phyloP scores from a whole-genome alignment of 1,140 invertebrate genomes.

The Drosophila murphyi region DNA sequence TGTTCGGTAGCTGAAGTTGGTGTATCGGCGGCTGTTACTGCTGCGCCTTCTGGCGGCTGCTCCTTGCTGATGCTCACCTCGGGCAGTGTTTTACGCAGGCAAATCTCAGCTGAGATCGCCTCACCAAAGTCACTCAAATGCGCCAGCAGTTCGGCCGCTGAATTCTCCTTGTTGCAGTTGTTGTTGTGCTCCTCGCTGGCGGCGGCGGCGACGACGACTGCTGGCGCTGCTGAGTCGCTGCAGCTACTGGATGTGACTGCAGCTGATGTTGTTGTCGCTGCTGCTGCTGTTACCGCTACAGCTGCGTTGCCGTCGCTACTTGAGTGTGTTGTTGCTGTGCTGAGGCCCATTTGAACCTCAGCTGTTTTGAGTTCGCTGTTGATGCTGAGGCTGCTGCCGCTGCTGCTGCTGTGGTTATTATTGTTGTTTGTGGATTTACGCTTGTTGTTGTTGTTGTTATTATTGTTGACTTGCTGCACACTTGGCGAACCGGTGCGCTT shows the following conservation, averaged over 20 bases:
- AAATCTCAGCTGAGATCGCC: constrained; percentile 76
- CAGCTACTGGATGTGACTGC: constrained; percentile 12
- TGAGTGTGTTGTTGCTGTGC: constrained; percentile 61
- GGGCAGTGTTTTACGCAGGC: constrained; percentile 74
- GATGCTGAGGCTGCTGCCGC: constrained; percentile 1
- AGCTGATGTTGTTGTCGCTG: constrained; percentile 30
- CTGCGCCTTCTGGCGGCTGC: constrained; percentile 15
- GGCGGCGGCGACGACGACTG: background rate
- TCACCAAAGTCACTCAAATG: constrained; percentile 73
- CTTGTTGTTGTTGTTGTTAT: constrained; percentile 33
- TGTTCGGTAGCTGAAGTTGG: background rate
- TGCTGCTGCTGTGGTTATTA: constrained; percentile 25
- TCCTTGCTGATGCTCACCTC: constrained; percentile 70
- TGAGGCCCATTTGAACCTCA: constrained; percentile 77
- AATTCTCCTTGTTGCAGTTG: constrained; percentile 70
- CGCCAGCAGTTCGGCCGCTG: constrained; percentile 72
- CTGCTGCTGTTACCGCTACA: constrained; percentile 25
- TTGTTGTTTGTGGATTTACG: constrained; percentile 39
- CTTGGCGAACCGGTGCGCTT: constrained; percentile 34
- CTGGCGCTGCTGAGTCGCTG: constrained; percentile 11
- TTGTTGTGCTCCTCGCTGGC: constrained; percentile 29
- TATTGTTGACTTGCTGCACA: constrained; percentile 7
- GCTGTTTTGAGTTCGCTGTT: constrained; percentile 10
- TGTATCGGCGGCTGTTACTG: background rate
- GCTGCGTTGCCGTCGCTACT: constrained; percentile 30